phyloP scores from a whole-genome alignment of 1,140 invertebrate genomes.

The Sinella curviseta region DNA sequence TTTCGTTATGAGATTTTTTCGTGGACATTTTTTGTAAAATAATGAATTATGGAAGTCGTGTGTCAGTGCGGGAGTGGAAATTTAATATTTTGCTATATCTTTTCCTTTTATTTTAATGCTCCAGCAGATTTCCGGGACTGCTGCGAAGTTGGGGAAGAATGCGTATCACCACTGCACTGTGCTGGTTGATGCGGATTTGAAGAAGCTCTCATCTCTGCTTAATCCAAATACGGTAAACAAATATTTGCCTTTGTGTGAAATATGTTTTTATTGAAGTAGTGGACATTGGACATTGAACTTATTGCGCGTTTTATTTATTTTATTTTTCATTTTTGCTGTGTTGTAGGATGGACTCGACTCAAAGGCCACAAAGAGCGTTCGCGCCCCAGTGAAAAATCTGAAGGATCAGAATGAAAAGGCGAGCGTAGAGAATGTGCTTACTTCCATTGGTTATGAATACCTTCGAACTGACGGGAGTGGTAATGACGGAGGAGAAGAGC shows the following conservation, averaged over 20 bases:
- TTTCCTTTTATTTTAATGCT: conserved; percentile 22
- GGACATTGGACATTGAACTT: background rate
- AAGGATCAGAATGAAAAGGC: conserved; percentile 65
- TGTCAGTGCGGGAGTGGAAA: background rate
- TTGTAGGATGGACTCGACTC: conserved; percentile 66
- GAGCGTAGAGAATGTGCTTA: conserved; percentile 66
- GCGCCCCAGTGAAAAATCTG: conserved; percentile 78
- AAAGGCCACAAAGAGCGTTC: conserved; percentile 78
- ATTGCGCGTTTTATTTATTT: background rate
- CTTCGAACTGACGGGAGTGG: conserved; percentile 68
- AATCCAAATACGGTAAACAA: conserved; percentile 51
- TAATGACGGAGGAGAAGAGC: conserved; percentile 67
- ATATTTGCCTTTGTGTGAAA: conserved; percentile 16
- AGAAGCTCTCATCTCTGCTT: conserved; percentile 60
- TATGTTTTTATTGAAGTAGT: background rate
- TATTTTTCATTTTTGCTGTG: conserved; percentile 47
- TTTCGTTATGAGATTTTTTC: background rate
- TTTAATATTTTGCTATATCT: background rate
- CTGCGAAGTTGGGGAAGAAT: conserved; percentile 81
- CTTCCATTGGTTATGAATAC: conserved; percentile 77
- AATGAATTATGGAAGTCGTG: background rate
- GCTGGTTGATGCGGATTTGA: conserved; percentile 78
- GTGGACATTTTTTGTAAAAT: background rate
- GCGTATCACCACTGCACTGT: conserved; percentile 95
- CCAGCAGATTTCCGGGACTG: conserved; percentile 81